Evolutionary conservation across 2,797 vertebrate genomes (phyloP), one percentile per base, ranked within the genome.

Genomic region (Catharus ustulatus): DNA sequence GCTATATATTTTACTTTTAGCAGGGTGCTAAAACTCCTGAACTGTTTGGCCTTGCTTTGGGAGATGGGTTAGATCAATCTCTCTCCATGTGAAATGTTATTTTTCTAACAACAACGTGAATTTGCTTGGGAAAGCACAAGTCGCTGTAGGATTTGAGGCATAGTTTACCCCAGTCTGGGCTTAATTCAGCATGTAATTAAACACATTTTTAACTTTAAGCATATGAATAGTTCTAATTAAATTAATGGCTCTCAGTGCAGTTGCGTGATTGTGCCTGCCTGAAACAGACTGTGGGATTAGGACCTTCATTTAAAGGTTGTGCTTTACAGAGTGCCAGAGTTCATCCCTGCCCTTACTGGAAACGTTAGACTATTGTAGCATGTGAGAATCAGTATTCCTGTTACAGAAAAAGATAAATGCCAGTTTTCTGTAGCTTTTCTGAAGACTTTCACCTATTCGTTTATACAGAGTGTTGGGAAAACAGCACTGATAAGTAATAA

Each of bases 121-220:
- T 66, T 91, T 78, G 55, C 13, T 58, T 85, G 61, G 68, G 79
- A 91, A 75, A 48, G 68, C 68, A 45, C 18, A 52, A 84, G 38
- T 61, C 0, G 0, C 61, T 80, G 3, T 80, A 85, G 90, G 68
- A 81, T 89, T 89, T 87, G 84, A 92, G 87, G 32, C 51, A 49
- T n/a, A 66, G 76, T 76, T 96, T 84, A 85, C 68, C 55, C 82
- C 69, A 69, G 51, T 63, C 82, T 77, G 72, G 66, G 51, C 66
- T 87, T 92, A 92, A 95, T 93, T 94, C 84, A 63, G 52, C 88
- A 67, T 67, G 24, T 94, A 95, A 79, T 96, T 93, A 96, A 95
- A 59, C 67, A 93, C 59, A 82, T 92, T 80, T 90, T 66, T 86
- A 93, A 92, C 62, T 88, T 85, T 40, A 94, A 86, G 43, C 73